Evolutionary conservation across 2,888 invertebrate genomes (phyloP), one percentile per base, ranked within the genome.

Genomic region (Altica lythri): DNA sequence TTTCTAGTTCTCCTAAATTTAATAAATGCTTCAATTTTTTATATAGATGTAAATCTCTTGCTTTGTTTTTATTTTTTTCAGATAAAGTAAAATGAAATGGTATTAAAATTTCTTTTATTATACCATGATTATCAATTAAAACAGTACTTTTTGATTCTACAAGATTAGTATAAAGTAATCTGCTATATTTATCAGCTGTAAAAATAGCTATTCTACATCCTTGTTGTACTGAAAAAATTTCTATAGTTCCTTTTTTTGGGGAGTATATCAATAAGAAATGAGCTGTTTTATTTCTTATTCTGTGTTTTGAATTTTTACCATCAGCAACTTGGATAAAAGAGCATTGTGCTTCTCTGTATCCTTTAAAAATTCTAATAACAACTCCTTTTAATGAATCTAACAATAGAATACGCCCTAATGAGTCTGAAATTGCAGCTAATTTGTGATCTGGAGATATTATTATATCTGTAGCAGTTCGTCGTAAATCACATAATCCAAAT

Each of bases 341-440:
- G 73, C 95, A 92, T 72, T 97, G 92, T 0, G 97, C 96, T 72
- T 97, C 94, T 44, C 97, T 82, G 75, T 95, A 98, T 2, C 98
- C 97, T 79, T 97, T 97, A 83, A 95, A 95, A 71, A 96, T 86
- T 45, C 93, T 82, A 29, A 95, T 77, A 16, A 90, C 85, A 46
- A 89, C 81, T 1, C 95, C 93, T 61, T 83, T 83, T 40, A 81
- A 81, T 9, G 91, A 85, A 76, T 98, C 95, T 22, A 98, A 77
- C 10, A 99, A 79, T 34, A 90, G 83, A 0, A 98, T 90, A 52
- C 98, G 83, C 17, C 96, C 96, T 68, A 92, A 83, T 63, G 85
- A 86, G 76, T 98, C 98, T 0, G 89, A 83, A 32, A 93, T 81
- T 0, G 89, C 91, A 0, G 91, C 91, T 2, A 95, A 79, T 19